Evolutionary conservation across 2,888 invertebrate species (phyloP).

Genomic region (Athetis lepigone): DNA sequence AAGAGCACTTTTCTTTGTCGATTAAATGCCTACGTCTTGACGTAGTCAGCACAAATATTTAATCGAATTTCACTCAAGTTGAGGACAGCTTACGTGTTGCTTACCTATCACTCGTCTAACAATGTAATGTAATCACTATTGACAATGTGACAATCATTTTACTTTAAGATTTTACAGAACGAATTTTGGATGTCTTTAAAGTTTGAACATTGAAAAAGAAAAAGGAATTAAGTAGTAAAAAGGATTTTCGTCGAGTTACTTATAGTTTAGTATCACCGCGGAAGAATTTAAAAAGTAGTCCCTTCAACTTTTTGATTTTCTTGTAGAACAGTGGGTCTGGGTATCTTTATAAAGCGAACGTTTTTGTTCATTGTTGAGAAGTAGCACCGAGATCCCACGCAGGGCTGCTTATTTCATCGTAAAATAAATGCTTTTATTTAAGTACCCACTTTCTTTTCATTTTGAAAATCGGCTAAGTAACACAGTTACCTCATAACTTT

Average conservation of each 20-base stretch:
- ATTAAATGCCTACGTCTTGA: not conserved
- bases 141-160: not conserved
- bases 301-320: too few relatives aligned
- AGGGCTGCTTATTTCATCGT: slow-evolving; percentile 22
- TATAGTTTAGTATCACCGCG: too few relatives aligned
- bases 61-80: not conserved
- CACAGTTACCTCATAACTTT: slow-evolving; percentile 7
- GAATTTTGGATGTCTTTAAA: too few relatives aligned
- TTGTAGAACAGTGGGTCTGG: slow-evolving; percentile 5
- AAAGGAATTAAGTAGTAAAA: too few relatives aligned
- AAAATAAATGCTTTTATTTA: slow-evolving; percentile 15
- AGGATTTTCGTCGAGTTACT: too few relatives aligned
- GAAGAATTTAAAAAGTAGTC: too few relatives aligned
- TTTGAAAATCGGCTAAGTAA: slow-evolving; percentile 18
- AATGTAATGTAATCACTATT: too few relatives aligned
- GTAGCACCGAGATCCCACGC: not conserved
- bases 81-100: not conserved
- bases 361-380: slow-evolving; percentile 32
- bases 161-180: too few relatives aligned
- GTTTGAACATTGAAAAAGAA: too few relatives aligned
- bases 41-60: not conserved
- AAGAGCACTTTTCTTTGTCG: not conserved
- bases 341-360: slow-evolving; percentile 22
- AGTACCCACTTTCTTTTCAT: slow-evolving; percentile 2
- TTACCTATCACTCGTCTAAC: not conserved